Base-by-base conservation (phyloP, 2,797 vertebrate genomes). In the Helostoma temminkii region DNA sequence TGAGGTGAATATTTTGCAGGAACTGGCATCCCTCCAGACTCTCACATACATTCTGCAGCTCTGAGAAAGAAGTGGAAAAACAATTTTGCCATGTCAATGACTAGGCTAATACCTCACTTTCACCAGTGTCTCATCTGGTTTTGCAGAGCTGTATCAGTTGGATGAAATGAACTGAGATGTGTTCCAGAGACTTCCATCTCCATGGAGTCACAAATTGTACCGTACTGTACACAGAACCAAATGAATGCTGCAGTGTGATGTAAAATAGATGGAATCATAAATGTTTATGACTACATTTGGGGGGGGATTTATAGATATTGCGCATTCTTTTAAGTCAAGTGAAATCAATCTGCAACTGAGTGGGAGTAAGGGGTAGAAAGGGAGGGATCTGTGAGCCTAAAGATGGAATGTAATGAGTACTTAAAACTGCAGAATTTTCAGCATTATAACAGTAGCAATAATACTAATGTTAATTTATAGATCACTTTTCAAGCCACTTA, bases 1-100 rank as follows among this genome's bases (percentile, higher is more conserved):
- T 78, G 21, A 99, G 65, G 61, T 82, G 91, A 41, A 99, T 71
- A 28, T 95, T 93, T 48, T 39, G 83, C 25, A 99, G 91, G 73
- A 86, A 87, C 12, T 11, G 50, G 83, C 96, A 97, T 36, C 90
- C 90, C 76, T 83, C 68, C 82, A 98, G 88, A 65, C 92, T 94
- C 18, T 74, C 80, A 59, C 91, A 80, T 25, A 93, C 25, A 50
- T 83, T 91, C 49, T 83, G 78, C 62, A 96, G 82, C 61, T 98
- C 97, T 99, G 66, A 25, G 58, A 78, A 56, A 48, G 24, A 83
- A 50, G 19, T 7, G 59, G 22, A 52, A 45, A 71, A 50, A 59
- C 21, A 55, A 21, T 11, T 34, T 26, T 2, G 3, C 9, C 28
- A 18, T 8, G 26, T 82, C 54, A 61, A 3, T 14, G 47, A 53